These are phyloP conservation scores for Rhagonycha fulva DNA, from an alignment of 2,888 invertebrate species.

Conservation along the genomic window DNA sequence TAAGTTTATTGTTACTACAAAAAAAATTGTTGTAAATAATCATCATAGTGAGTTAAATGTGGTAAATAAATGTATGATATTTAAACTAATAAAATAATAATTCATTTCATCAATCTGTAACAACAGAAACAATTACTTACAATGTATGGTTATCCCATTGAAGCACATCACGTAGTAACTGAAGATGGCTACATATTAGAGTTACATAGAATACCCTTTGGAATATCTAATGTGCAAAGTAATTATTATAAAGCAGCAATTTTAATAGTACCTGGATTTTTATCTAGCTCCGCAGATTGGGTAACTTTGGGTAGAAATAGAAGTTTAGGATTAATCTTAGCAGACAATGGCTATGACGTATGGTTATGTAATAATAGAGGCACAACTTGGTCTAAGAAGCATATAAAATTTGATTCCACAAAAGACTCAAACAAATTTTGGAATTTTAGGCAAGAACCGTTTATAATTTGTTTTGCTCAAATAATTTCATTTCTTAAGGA, in stretches of 20 bases:
- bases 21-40: no score
- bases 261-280: slow-evolving; percentile 76
- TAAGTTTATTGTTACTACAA: no score
- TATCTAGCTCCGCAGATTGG: slow-evolving; percentile 76
- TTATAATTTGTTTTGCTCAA: neutral
- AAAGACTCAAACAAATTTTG: slow-evolving; percentile 49
- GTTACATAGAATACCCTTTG: slow-evolving; percentile 49
- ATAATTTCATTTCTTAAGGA: no score
- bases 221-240: slow-evolving; percentile 6
- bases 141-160: slow-evolving; percentile 51
- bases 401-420: slow-evolving; percentile 50
- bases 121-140: slow-evolving; percentile 50
- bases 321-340: slow-evolving; percentile 54
- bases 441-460: slow-evolving; percentile 48
- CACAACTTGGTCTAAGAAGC: slow-evolving; percentile 59
- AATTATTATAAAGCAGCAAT: slow-evolving; percentile 55
- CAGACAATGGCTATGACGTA: slow-evolving; percentile 58
- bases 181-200: slow-evolving; percentile 55
- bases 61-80: no score
- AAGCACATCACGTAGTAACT: slow-evolving; percentile 53
- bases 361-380: slow-evolving; percentile 68
- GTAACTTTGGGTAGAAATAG: slow-evolving; percentile 64
- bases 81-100: no score
- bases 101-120: neutral
- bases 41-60: no score